Evolutionary conservation across 2,888 invertebrate species (phyloP).

Genomic region (Drosophila cyrtoloma): DNA sequence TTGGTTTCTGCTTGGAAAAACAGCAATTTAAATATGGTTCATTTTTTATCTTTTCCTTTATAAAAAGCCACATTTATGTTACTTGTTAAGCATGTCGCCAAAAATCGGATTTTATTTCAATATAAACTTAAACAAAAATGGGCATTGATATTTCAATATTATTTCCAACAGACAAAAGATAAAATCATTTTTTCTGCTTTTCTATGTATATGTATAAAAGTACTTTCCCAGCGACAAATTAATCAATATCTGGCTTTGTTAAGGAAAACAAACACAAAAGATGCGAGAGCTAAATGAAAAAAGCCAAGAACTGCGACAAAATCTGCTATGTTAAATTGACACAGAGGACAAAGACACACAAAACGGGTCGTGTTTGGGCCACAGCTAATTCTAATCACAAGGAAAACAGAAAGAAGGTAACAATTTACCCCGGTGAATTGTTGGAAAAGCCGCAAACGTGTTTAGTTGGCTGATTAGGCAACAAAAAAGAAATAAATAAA

Average conservation of each 20-base stretch:
- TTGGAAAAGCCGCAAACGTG: conserved; percentile 58
- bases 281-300: conserved; percentile 16
- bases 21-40: neutral
- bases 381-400: conserved; percentile 41
- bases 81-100: neutral
- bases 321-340: conserved; percentile 41
- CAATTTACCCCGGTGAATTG: conserved; percentile 25
- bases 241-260: conserved; percentile 55
- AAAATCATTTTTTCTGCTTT: conserved; percentile 1
- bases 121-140: neutral
- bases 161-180: neutral
- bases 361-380: conserved; percentile 12
- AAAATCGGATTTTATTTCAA: neutral
- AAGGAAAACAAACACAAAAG: conserved; percentile 9
- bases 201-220: neutral
- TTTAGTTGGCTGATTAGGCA: conserved; percentile 60
- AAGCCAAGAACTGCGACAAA: conserved; percentile 1
- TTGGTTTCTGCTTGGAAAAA: neutral
- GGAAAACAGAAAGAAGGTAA: conserved; percentile 5
- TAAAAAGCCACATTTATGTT: neutral
- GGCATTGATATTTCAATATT: neutral
- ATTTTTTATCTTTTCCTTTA: neutral
- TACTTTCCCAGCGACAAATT: conserved; percentile 31
- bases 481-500: conserved; percentile 26
- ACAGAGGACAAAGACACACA: conserved; percentile 9